These are phyloP conservation scores for Echinometra lucunter DNA, from an alignment of 53 echinoderm and acorn worm genomes.

Conservation along the genomic window DNA sequence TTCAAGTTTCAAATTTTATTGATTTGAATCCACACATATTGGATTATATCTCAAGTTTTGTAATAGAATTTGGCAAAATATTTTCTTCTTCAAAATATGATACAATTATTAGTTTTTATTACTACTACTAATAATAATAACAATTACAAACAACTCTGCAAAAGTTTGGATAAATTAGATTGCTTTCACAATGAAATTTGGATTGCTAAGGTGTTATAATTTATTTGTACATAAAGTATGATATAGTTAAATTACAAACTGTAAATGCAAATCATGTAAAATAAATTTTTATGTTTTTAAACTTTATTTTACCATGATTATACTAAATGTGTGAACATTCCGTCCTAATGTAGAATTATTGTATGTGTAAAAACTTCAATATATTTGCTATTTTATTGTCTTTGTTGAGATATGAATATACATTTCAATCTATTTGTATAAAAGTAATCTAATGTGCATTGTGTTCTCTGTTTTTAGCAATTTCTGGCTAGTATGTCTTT, in stretches of 20 bases:
- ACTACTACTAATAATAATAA: too few species aligned
- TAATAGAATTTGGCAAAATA: too few species aligned
- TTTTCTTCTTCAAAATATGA: too few species aligned
- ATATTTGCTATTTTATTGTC: neutral
- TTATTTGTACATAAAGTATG: neutral
- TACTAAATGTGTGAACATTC: neutral
- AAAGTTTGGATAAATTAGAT: too few species aligned
- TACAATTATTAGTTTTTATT: too few species aligned
- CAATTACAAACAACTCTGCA: too few species aligned
- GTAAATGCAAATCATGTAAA: neutral
- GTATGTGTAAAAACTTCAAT: neutral
- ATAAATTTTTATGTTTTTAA: neutral
- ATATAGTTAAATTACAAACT: neutral
- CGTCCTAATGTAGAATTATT: neutral
- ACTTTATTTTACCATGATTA: neutral
- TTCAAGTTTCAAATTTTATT: too few species aligned
- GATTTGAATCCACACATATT: too few species aligned
- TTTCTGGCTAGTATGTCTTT: too few species aligned
- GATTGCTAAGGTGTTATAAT: neutral
- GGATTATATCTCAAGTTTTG: too few species aligned
- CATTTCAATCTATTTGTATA: neutral
- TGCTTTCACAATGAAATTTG: too few species aligned
- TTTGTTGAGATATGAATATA: neutral
- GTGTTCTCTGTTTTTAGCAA: neutral
- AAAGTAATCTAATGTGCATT: neutral